Base-by-base conservation (phyloP, 2,888 invertebrate genomes). In the Trissolcus brochymenae region DNA sequence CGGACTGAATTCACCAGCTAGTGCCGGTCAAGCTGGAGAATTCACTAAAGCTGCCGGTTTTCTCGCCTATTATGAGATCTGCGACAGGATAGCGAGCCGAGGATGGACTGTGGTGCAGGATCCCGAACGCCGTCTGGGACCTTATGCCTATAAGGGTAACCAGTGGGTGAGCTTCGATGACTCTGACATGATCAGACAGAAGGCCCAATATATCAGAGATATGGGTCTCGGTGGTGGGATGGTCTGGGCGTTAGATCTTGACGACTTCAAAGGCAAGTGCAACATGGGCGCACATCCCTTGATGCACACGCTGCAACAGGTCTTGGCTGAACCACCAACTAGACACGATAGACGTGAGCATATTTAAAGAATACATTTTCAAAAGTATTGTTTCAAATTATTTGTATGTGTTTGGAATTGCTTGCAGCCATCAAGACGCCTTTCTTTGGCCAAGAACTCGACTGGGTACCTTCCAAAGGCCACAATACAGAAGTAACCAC, bases 141-240 rank as follows among this genome's bases (percentile, higher is more conserved):
- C 97, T 0, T 96, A 94, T 82, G 95, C 97, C 0, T 94, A 93
- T 85, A 95, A 95, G 84, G 96, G 94, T 54, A 94, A 94, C 84
- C 97, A 97, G 86, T 98, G 97, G 97, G 96, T 97, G 17, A 95
- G 96, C 1, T 98, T 92, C 84, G 97, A 98, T 86, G 96, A 97
- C 85, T 91, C 92, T 7, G 93, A 93, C 40, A 96, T 94, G 90
- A 93, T 97, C 51, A 91, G 92, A 76, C 92, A 91, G 79, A 97
- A 97, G 90, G 94, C 95, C 0, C 93, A 95, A 82, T 94, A 93
- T 83, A 93, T 96, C 41, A 92, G 95, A 76, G 91, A 93, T 13
- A 91, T 95, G 89, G 92, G 94, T 77, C 91, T 97, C 16, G 96
- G 94, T 13, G 96, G 96, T 71, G 96, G 95, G 16, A 96, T 96